Evolutionary conservation across 2,797 vertebrate genomes (phyloP).

Genomic region (Ataeniobius toweri): DNA sequence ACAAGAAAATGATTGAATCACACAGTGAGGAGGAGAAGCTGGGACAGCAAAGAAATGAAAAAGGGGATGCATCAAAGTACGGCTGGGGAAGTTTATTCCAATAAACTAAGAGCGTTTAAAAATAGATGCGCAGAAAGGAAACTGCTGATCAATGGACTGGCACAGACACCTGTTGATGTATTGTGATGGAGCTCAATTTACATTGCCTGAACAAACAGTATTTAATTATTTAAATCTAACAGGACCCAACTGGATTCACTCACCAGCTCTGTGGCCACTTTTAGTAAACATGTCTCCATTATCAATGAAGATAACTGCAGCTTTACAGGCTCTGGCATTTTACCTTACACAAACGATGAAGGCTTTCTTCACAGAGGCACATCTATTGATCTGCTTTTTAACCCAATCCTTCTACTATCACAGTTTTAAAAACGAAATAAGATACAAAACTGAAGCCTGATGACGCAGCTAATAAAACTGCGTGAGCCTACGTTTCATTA

Average conservation of each 20-base stretch:
- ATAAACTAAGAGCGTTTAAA: not conserved
- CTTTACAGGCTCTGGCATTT: not conserved
- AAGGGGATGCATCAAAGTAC: not conserved
- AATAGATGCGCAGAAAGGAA: not conserved
- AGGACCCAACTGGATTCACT: not conserved
- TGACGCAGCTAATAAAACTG: too few species aligned
- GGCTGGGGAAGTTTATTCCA: not conserved
- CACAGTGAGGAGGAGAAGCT: not conserved
- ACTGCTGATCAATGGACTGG: not conserved
- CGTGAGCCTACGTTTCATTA: too few species aligned
- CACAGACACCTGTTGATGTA: not conserved
- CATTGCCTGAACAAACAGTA: not conserved
- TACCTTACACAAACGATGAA: not conserved
- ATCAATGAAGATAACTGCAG: not conserved
- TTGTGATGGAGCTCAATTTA: not conserved
- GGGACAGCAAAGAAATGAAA: not conserved
- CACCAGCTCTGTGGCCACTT: not conserved
- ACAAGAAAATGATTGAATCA: slow-evolving; percentile 1
- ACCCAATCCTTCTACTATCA: not conserved
- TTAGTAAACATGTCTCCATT: not conserved
- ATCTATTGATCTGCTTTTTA: not conserved
- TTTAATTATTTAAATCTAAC: not conserved
- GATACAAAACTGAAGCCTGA: too few species aligned
- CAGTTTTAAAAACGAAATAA: not conserved
- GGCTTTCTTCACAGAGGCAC: not conserved